phyloP scores from a whole-genome alignment of 2,888 invertebrate genomes.

The Rhaphigaster nebulosa region DNA sequence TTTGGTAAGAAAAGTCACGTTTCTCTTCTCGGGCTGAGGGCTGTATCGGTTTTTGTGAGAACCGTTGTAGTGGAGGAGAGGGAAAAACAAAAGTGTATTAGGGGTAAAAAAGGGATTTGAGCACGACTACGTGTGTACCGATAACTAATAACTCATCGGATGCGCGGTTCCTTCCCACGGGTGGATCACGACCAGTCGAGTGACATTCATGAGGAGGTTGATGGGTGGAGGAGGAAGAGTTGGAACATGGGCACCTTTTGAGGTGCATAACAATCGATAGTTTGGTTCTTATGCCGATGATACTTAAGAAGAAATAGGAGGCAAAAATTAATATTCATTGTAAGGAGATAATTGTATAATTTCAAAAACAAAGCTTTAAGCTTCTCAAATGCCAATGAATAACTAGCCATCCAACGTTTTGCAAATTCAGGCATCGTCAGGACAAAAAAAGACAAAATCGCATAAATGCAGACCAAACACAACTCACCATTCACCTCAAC shows the following conservation, averaged over 20 bases:
- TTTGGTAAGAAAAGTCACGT: constrained; percentile 58
- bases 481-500: too few species aligned
- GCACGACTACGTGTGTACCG: constrained; percentile 56
- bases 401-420: too few species aligned
- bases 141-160: constrained; percentile 50
- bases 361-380: too few species aligned
- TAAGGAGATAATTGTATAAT: too few species aligned
- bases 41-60: constrained; percentile 45
- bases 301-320: too few species aligned
- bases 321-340: too few species aligned
- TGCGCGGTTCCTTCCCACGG: constrained; percentile 43
- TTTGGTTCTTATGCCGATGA: too few species aligned
- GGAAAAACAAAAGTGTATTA: constrained; percentile 57
- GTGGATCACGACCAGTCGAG: constrained; percentile 39
- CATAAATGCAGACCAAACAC: too few species aligned
- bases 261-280: not conserved
- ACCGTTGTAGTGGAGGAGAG: not conserved
- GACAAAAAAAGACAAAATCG: too few species aligned
- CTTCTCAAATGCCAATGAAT: too few species aligned
- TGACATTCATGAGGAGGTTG: constrained; percentile 40
- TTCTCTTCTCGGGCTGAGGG: not conserved
- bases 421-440: too few species aligned
- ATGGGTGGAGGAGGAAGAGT: not conserved
- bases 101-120: constrained; percentile 56
- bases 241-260: not conserved